Evolutionary conservation across 2,888 invertebrate genomes (phyloP).

Genomic region (Sycophila texana): DNA sequence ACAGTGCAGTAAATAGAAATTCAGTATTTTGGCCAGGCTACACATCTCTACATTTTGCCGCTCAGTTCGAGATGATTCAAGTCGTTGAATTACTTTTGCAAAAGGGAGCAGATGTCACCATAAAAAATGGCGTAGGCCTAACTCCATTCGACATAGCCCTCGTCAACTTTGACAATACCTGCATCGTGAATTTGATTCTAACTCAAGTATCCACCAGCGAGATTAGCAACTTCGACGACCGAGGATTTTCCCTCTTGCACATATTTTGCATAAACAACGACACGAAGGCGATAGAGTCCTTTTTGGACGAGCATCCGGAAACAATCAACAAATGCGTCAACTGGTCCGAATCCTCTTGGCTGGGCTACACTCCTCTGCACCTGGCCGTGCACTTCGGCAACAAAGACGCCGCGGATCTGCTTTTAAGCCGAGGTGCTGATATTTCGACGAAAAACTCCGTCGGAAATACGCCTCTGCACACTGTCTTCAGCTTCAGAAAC

Average conservation of each 20-base stretch:
- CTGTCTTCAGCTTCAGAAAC: slow-evolving; percentile 3
- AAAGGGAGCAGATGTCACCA: slow-evolving; percentile 13
- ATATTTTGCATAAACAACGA: slow-evolving; percentile 2
- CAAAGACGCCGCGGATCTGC: background rate
- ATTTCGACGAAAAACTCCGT: slow-evolving; percentile 8
- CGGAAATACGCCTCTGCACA: slow-evolving; percentile 25
- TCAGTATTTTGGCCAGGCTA: slow-evolving; percentile 30
- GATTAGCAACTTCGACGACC: slow-evolving; percentile 4
- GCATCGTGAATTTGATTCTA: background rate
- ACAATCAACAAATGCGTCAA: background rate
- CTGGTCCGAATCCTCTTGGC: slow-evolving; percentile 24
- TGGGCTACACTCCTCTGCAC: slow-evolving; percentile 26
- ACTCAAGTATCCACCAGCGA: background rate
- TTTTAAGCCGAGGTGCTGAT: background rate
- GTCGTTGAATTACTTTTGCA: slow-evolving; percentile 1
- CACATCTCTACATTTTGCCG: slow-evolving; percentile 17
- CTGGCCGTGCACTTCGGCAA: slow-evolving; percentile 24
- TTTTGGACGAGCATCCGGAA: background rate
- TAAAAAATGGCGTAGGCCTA: background rate
- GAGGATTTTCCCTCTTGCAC: slow-evolving; percentile 24
- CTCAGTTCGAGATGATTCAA: slow-evolving; percentile 6
- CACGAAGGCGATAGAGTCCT: background rate
- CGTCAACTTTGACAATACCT: background rate
- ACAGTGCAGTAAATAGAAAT: background rate
- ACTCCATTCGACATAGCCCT: slow-evolving; percentile 22